These are phyloP conservation scores for Tupiocoris notatus DNA, from an alignment of 2,888 invertebrate species.

Conservation along the genomic window DNA sequence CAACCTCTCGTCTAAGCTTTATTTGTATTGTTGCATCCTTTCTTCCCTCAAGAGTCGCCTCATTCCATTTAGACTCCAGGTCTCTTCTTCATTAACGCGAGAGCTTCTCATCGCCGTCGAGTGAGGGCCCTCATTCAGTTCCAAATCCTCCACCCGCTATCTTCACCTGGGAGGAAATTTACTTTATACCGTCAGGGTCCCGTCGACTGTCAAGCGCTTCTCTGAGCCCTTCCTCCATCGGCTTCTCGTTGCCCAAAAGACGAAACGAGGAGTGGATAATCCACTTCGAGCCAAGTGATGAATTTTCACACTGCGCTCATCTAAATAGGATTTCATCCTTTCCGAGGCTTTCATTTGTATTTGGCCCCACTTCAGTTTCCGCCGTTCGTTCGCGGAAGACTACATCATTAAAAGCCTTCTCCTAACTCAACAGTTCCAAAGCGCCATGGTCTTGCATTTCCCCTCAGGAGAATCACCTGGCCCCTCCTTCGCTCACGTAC, in stretches of 20 bases:
- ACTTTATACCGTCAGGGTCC: background rate
- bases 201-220: background rate
- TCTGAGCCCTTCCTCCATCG: background rate
- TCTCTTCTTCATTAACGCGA: slow-evolving; percentile 41
- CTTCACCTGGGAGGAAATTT: background rate
- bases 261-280: slow-evolving; percentile 17
- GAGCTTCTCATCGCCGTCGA: slow-evolving; percentile 12
- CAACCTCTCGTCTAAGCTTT: background rate
- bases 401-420: slow-evolving; percentile 36
- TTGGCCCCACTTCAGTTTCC: slow-evolving; percentile 1
- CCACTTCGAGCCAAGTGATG: slow-evolving; percentile 38
- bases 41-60: background rate
- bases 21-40: slow-evolving; percentile 2
- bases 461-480: background rate
- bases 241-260: background rate
- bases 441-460: background rate
- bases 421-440: background rate
- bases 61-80: slow-evolving; percentile 33
- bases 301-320: slow-evolving; percentile 41
- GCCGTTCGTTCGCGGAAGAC: background rate
- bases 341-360: slow-evolving; percentile 28
- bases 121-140: background rate
- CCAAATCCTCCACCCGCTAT: background rate
- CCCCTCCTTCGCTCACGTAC: background rate
- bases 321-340: slow-evolving; percentile 38